phyloP scores from a whole-genome alignment of 2,888 invertebrate genomes.

The Aphrophora alni region DNA sequence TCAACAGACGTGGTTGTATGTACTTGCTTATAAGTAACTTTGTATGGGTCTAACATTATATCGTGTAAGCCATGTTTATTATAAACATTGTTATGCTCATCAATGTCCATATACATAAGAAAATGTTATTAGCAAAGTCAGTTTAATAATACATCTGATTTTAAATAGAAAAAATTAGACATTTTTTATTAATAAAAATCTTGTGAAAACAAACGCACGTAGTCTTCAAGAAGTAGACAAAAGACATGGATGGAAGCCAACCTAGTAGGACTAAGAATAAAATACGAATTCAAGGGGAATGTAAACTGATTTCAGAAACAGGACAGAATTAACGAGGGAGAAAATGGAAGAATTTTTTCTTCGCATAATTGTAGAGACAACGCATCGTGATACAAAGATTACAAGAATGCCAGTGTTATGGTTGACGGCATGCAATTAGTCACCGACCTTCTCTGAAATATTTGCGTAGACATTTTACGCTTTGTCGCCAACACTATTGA shows the following conservation, averaged over 20 bases:
- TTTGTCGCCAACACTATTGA: neutral
- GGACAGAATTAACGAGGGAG: neutral
- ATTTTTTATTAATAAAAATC: too few relatives aligned
- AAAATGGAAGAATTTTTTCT: neutral
- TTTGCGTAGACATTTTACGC: neutral
- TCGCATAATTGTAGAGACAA: neutral
- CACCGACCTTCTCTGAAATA: neutral
- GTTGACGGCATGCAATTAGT: neutral
- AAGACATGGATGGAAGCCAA: neutral
- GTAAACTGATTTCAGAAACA: neutral
- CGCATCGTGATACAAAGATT: neutral
- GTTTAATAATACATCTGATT: too few relatives aligned
- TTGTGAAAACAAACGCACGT: too few relatives aligned
- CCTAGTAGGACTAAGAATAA: neutral
- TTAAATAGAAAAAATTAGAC: too few relatives aligned
- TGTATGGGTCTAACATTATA: too few relatives aligned
- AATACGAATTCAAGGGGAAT: neutral
- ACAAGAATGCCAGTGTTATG: neutral
- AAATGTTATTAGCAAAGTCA: too few relatives aligned
- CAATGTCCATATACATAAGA: too few relatives aligned
- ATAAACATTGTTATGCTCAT: too few relatives aligned
- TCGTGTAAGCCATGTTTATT: too few relatives aligned
- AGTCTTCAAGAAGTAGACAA: neutral
- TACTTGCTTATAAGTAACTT: too few relatives aligned
- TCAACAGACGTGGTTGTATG: too few relatives aligned